Conservation (phyloP, 2,113 vertebrate species). For the Chloroceryle aenea region DNA sequence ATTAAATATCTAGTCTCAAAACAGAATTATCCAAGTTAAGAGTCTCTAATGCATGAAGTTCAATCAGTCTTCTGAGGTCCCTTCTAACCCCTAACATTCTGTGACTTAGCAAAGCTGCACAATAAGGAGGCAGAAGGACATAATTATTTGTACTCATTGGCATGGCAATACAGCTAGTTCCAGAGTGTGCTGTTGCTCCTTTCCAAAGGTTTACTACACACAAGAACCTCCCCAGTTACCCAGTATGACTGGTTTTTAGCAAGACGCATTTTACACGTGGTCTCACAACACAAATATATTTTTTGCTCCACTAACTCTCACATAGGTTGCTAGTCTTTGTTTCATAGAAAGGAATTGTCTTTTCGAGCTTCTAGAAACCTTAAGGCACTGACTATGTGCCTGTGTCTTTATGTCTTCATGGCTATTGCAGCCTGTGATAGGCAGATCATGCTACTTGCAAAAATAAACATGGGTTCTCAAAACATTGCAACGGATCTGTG, state of each 20-base stretch:
- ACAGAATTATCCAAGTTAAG: background rate
- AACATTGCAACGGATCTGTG: background rate
- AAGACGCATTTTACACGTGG: background rate
- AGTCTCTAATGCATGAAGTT: background rate
- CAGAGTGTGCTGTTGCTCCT: background rate
- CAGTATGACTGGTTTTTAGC: background rate
- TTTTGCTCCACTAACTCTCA: background rate
- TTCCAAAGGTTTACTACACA: background rate
- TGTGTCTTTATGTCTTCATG: background rate
- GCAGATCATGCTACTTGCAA: background rate
- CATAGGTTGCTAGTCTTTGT: background rate
- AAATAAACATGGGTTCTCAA: background rate
- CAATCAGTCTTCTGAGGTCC: background rate
- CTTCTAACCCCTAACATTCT: too few relatives aligned
- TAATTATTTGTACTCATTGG: accelerated
- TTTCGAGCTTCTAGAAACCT: background rate
- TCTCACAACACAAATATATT: background rate
- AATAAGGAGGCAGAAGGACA: background rate
- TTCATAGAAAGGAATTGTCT: background rate
- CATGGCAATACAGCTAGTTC: background rate
- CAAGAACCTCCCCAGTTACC: background rate
- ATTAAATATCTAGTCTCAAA: background rate
- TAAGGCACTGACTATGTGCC: background rate
- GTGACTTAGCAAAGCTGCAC: background rate
- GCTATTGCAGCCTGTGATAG: background rate